Base-by-base conservation (phyloP, 2,113 vertebrate genomes). In the Brachyistius frenatus region DNA sequence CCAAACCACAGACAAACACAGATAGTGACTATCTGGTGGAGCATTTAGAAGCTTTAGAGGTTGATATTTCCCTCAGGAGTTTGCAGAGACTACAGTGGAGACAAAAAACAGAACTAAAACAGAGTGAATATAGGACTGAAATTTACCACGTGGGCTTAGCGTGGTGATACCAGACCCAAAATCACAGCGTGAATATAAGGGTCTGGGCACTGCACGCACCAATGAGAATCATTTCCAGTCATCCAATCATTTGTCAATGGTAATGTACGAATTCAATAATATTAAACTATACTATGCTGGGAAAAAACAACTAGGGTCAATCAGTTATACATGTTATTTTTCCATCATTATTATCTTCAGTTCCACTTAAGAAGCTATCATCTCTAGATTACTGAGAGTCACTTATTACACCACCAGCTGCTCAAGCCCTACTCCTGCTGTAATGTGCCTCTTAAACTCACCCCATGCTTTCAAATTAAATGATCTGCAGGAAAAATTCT, bases 391-490 rank as follows among this genome's bases (percentile, higher is more conserved):
- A 72, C 47, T 41, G 44, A 73, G 77, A 58, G 67, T 62, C 57
- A 78, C 61, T 78, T 73, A 83, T 81, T 62, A 70, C 31, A 66
- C 71, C 71, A 73, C 54, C 66, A 65, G 57, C 78, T 73, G 60
- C 55, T 73, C 32, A 30, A 70, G 7, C 67, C 1, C 7, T 54
- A 61, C 79, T 55, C 58, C 61, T 41, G 56, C 65, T 50, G 49
- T 33, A 16, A 70, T 87, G 79, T 66, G 49, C 47, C 73, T 39
- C 70, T 35, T 78, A 66, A 85, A 67, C 60, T 69, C 70, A 69
- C 15, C 73, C 61, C 52, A 76, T 46, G 44, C 74, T 76, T 33
- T 63, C 53, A 83, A 85, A 86, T 81, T 11, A 71, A 76, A 84
- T 77, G 15, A 81, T 73, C 58, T 69, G 63, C 57, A 66, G 62